phyloP scores from a whole-genome alignment of 2,888 invertebrate species.

The Heliconius sara region DNA sequence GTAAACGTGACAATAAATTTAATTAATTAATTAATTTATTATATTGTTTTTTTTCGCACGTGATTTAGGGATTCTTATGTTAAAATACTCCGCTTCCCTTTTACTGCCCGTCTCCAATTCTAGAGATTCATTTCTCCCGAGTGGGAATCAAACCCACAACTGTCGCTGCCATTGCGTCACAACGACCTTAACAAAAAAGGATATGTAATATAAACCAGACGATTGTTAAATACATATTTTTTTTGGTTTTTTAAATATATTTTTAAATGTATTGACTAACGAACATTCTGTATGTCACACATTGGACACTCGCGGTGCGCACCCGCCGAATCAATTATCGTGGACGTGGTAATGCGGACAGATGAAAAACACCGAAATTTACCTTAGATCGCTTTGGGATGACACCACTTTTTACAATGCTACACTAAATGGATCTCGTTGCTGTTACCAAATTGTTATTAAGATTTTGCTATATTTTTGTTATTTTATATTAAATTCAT shows the following conservation, averaged over 20 bases:
- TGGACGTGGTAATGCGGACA: constrained; percentile 70
- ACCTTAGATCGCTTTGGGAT: constrained; percentile 61
- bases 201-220: neutral
- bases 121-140: too few relatives aligned
- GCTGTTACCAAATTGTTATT: constrained; percentile 46
- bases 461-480: constrained; percentile 45
- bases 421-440: constrained; percentile 54
- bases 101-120: too few relatives aligned
- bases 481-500: constrained; percentile 14
- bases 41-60: too few relatives aligned
- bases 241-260: neutral
- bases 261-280: neutral
- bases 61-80: too few relatives aligned
- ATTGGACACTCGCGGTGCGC: constrained; percentile 67
- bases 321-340: constrained; percentile 71
- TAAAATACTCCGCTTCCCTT: too few relatives aligned
- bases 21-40: too few relatives aligned
- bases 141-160: too few relatives aligned
- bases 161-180: too few relatives aligned
- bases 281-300: constrained; percentile 40
- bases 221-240: neutral
- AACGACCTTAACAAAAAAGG: neutral
- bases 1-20: too few relatives aligned
- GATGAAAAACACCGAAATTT: constrained; percentile 72
- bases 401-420: constrained; percentile 63